A percentile compares a stretch with the other conserved stretches of the same genome.
phyloP scores from a whole-genome alignment of 2,888 invertebrate species.

The Proisotoma minuta region DNA sequence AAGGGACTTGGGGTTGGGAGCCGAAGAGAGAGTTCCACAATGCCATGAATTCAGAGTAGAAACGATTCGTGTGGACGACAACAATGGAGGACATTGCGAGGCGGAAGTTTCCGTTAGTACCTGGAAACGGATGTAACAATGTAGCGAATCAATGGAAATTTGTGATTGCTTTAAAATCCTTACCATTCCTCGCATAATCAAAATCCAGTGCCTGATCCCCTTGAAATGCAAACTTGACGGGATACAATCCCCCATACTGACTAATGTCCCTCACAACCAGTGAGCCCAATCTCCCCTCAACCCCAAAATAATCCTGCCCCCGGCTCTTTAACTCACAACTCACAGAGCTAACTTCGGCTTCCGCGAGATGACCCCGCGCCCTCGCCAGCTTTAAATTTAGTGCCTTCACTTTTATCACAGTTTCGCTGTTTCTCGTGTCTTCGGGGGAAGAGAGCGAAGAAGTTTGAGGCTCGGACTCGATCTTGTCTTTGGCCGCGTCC shows the following conservation, averaged over 20 bases:
- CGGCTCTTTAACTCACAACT: conserved; percentile 37
- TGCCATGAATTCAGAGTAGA: conserved; percentile 65
- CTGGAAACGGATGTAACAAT: too few relatives aligned
- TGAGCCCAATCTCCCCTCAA: conserved; percentile 43
- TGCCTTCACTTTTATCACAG: conserved; percentile 41
- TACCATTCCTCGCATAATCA: conserved; percentile 41
- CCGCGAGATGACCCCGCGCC: conserved; percentile 28
- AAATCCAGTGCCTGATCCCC: conserved; percentile 66
- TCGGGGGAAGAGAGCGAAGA: not conserved
- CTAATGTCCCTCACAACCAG: conserved; percentile 42
- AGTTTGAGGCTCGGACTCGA: not conserved
- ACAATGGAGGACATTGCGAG: conserved; percentile 85
- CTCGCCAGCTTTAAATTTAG: conserved; percentile 37
- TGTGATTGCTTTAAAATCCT: not conserved
- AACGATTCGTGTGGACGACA: conserved; percentile 90
- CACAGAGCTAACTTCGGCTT: conserved; percentile 40
- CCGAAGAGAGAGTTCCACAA: conserved; percentile 40
- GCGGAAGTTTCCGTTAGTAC: conserved; percentile 66
- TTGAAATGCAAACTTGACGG: conserved; percentile 46
- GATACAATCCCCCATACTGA: conserved; percentile 36
- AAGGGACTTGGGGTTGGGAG: conserved; percentile 25
- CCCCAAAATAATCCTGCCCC: conserved; percentile 39
- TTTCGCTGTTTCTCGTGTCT: conserved; percentile 44
- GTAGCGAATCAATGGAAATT: too few relatives aligned
- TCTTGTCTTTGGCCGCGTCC: conserved; percentile 35